Evolutionary conservation across 1,140 invertebrate species (phyloP), one percentile per base, ranked within the genome.

Genomic region (Diuraphis noxia): DNA sequence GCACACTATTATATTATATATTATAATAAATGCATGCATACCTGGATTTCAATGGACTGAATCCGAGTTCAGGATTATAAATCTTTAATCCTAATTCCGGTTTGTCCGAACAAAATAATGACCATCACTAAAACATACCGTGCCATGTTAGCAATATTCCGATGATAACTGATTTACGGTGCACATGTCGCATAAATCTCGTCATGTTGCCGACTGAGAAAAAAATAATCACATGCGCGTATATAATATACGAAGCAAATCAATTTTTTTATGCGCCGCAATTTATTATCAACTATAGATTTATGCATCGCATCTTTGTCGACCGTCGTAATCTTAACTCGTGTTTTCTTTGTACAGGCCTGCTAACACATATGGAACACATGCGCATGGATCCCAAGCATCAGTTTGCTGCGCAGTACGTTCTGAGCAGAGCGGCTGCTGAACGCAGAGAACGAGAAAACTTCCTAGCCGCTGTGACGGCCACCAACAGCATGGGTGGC

Each of bases 321-420:
- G 23, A 21, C 36, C 9, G 36, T 13, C 23, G 9, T 36, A 38
- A 30, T 81, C 7, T 38, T 23, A 81, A 81, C 36, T 13, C 40
- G 41, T 43, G 41, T 34, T 46, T 81, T 21, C 30, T 6, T 85
- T 93, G 93, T 94, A 56, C 94, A 98, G 98, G 97, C 94, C 95
- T 98, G 41, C 95, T 98, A 89, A 97, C 96, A 92, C 98, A 98
- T 94, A 98, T 98, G 98, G 98, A 98, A 93, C 97, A 98, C 93
- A 98, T 98, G 98, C 96, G 98, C 93, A 98, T 98, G 97, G 98
- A 98, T 94, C 97, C 98, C 6, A 98, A 98, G 94, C 98, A 98
- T 95, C 98, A 98, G 94, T 98, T 98, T 93, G 98, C 98, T 52
- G 98, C 98, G 41, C 98, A 98, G 93, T 98, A 98, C 94, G 97